Conservation (phyloP, 92 coral and sea anemone genomes). For the Parazoanthus swiftii region DNA sequence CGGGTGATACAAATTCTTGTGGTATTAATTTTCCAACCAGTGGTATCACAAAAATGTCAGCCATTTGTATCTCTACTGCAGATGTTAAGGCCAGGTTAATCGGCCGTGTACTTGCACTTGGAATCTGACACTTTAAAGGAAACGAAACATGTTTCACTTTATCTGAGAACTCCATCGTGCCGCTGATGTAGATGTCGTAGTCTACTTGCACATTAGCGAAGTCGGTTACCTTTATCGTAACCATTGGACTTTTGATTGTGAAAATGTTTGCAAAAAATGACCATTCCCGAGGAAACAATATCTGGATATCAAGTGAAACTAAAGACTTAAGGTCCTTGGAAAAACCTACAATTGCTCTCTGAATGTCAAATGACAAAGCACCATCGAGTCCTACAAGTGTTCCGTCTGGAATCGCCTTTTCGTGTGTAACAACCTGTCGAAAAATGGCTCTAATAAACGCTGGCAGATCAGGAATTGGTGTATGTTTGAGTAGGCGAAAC, state of each 20-base stretch:
- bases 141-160: slow-evolving; percentile 18
- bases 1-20: slow-evolving; percentile 37
- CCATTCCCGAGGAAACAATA: slow-evolving; percentile 44
- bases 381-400: slow-evolving; percentile 40
- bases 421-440: slow-evolving; percentile 36
- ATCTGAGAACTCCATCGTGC: slow-evolving; percentile 38
- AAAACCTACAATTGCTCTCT: slow-evolving; percentile 35
- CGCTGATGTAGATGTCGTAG: slow-evolving; percentile 47
- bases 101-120: slow-evolving; percentile 19
- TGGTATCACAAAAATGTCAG: slow-evolving; percentile 53
- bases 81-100: slow-evolving; percentile 39
- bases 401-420: slow-evolving; percentile 46
- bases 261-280: slow-evolving; percentile 50
- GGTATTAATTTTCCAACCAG: slow-evolving; percentile 57
- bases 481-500: slow-evolving; percentile 37
- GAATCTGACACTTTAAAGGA: slow-evolving; percentile 53
- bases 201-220: slow-evolving; percentile 43
- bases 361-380: slow-evolving; percentile 26
- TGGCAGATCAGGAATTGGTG: slow-evolving; percentile 22
- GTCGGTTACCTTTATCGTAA: slow-evolving; percentile 41
- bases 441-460: slow-evolving; percentile 22
- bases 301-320: slow-evolving; percentile 34
- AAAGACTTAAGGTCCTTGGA: slow-evolving; percentile 45
- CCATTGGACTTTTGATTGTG: slow-evolving; percentile 42
- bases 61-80: slow-evolving; percentile 45